phyloP scores from a whole-genome alignment of 2,888 invertebrate genomes.

The Neria commutata region DNA sequence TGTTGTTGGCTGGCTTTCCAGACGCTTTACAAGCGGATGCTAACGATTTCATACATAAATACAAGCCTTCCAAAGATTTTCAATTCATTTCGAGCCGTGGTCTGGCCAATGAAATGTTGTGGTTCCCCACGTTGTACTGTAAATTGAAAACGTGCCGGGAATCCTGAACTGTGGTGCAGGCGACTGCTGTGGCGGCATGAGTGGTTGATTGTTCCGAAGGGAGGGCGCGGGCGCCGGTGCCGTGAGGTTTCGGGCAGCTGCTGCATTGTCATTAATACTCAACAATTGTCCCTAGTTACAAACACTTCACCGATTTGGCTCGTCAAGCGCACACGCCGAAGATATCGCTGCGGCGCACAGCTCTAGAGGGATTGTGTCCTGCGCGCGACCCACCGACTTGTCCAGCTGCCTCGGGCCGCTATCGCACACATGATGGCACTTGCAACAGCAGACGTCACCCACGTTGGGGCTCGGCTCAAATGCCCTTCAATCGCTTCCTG shows the following conservation, averaged over 20 bases:
- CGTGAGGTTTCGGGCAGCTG: background rate
- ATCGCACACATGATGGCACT: conserved; percentile 85
- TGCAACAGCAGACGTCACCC: conserved; percentile 83
- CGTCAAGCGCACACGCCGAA: conserved; percentile 57
- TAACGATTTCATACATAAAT: conserved; percentile 52
- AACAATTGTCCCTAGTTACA: conserved; percentile 47
- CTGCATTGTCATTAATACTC: background rate
- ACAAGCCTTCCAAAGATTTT: conserved; percentile 42
- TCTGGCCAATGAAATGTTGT: conserved; percentile 36
- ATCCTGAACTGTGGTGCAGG: background rate
- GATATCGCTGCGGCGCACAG: conserved; percentile 58
- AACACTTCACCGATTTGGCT: conserved; percentile 55
- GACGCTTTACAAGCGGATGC: background rate
- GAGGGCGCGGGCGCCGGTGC: conserved; percentile 20
- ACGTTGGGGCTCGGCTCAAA: conserved; percentile 82
- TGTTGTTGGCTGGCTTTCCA: conserved; percentile 19
- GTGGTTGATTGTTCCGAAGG: too few relatives aligned
- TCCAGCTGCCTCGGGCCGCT: conserved; percentile 73
- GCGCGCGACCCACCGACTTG: conserved; percentile 72
- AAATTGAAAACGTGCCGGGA: background rate
- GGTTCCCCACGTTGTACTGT: background rate
- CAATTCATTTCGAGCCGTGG: conserved; percentile 49
- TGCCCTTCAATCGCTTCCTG: conserved; percentile 81
- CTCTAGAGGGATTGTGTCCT: conserved; percentile 67
- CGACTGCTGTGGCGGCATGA: background rate